Base-by-base conservation (phyloP, 2,797 vertebrate genomes). In the Paguma larvata region DNA sequence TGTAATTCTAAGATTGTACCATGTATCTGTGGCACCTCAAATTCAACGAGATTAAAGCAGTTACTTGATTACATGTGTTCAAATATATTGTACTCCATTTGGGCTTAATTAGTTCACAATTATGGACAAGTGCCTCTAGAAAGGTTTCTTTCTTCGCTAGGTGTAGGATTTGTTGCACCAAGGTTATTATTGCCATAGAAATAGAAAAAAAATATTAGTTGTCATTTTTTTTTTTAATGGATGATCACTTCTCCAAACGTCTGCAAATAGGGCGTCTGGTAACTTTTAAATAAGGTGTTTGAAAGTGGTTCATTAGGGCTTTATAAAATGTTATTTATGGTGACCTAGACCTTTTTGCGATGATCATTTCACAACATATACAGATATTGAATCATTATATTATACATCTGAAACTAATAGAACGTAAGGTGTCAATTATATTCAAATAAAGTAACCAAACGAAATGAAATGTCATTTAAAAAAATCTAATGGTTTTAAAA, bases 401-500 rank as follows among this genome's bases (percentile, higher is more conserved):
- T 53, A 5, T 78, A n/a, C 1, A n/a, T 11, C 46, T 78, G 46
- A 78, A 78, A n/a, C 48, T 78, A 78, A n/a, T 23, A 51, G 18
- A 78, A 53, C 53, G 32, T 21, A n/a, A 78, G n/a, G 2, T 30
- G 53, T 38, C 21, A 80, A 38, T 80, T 80, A 38, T 27, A 59
- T 38, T 34, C 59, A 56, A 80, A 23, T 34, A 53, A 73, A 44
- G 27, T 2, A 73, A 41, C 70, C 44, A 44, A 79, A 38, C 56
- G 38, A 80, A 80, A 80, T 80, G 8, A 80, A 80, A 25, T 27
- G n/a, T 34, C 14, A 59, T 80, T 59, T 80, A 16, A 53, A 23
- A 91, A 77, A 82, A 70, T 77, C 15, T 48, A 80, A 12, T n/a
- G 25, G n/a, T 83, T 96, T 85, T 6, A 85, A 93, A 95, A 95